Percentiles rank a stretch among this genome's conserved stretches.
Conservation (phyloP, 1,140 invertebrate genomes). For the Drosophila busckii region DNA sequence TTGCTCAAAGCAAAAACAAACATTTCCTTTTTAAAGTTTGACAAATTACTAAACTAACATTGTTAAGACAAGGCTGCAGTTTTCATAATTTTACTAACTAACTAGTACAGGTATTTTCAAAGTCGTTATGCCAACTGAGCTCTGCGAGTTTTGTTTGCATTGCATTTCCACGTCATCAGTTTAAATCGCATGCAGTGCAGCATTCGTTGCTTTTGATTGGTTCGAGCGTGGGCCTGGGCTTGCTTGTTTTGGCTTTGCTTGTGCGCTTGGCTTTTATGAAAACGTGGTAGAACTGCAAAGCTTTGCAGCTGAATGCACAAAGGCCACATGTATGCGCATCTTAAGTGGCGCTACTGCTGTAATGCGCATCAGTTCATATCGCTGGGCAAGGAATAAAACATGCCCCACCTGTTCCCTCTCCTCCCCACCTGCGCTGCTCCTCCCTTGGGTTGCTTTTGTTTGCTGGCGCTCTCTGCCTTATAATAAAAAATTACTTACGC, state of each 20-base stretch:
- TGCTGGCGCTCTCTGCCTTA: constrained; percentile 9
- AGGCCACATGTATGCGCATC: constrained; percentile 30
- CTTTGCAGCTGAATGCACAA: constrained; percentile 65
- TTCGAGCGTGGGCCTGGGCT: background rate
- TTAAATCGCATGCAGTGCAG: constrained; percentile 51
- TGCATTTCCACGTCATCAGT: constrained; percentile 58
- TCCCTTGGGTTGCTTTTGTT: constrained; percentile 3
- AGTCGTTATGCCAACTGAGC: background rate
- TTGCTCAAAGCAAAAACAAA: too few relatives aligned
- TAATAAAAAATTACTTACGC: constrained; percentile 68
- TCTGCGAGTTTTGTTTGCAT: constrained; percentile 2
- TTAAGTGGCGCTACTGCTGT: constrained; percentile 46
- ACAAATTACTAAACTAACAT: too few relatives aligned
- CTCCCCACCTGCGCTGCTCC: background rate
- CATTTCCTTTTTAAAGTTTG: too few relatives aligned
- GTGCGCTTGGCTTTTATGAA: constrained; percentile 49
- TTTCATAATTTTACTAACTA: too few relatives aligned
- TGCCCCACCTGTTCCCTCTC: too few relatives aligned
- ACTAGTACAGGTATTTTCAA: background rate
- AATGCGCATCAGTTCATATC: constrained; percentile 31
- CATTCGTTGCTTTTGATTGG: constrained; percentile 13
- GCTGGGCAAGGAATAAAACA: background rate
- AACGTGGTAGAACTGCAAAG: constrained; percentile 44
- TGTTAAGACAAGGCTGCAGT: too few relatives aligned
- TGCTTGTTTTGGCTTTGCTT: constrained; percentile 27